Evolutionary conservation across 2,113 vertebrate genomes (phyloP), one percentile per base, ranked within the genome.

Genomic region (Leiothrix lutea): DNA sequence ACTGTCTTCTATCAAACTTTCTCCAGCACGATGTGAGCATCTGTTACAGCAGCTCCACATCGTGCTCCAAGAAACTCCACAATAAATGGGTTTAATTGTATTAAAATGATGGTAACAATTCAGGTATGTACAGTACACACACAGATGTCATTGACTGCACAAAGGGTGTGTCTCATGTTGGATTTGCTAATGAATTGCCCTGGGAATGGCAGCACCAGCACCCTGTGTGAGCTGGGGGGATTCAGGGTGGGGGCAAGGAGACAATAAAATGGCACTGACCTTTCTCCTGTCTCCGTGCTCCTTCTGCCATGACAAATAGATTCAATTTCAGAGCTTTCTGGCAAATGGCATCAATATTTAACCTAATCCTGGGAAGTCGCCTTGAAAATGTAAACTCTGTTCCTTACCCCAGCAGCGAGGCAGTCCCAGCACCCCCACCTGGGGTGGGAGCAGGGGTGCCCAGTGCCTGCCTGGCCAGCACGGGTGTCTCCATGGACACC

Each of bases 81-180:
- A 88, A 86, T 21, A 54, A 93, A 94, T 88, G 91, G 75, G 11
- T 90, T 91, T 94, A 92, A 94, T 78, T 92, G 92, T 44, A 74
- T 70, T 69, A 25, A 78, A 94, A 93, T 67, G 14, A 62, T 36
- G 44, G 60, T 1, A 36, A 84, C 88, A 80, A 90, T 44, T 88
- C 72, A 86, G 64, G 33, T 29, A 9, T 12, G n/a, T 15, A 5
- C 53, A 45, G n/a, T 25, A 23, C 8, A 19, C 3, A 14, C 14
- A 26, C 1, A 38, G 2, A 5, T 21, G 20, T 20, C n/a, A 74
- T 2, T 48, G 65, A 81, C 33, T n/a, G 73, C 28, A 29, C 33
- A 42, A 22, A 50, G 70, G 58, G 13, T 44, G 3, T 29, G 42
- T 72, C 57, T 56, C 3, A 38, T 45, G 50, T 3, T 28, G 12